Evolutionary conservation across 2,113 vertebrate species (phyloP), one percentile per base, ranked within the genome.

Genomic region (Myrmecophaga tridactyla): DNA sequence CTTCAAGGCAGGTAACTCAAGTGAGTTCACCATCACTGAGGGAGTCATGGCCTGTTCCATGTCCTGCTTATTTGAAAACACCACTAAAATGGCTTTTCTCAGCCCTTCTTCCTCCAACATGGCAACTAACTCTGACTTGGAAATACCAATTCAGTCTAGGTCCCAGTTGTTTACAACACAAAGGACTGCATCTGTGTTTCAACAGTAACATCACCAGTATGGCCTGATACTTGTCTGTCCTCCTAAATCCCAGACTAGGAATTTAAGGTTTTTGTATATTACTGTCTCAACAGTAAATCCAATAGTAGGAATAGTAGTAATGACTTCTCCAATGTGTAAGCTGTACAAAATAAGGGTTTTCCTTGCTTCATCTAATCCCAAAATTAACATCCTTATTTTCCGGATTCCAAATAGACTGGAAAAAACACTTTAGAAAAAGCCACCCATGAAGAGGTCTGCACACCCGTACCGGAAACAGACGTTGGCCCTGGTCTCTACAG

Each of bases 221-320:
- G 99, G 99, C 99, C 99, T 99, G 98, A 99, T 99, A 97, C 99
- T 99, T 6, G 99, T 99, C 98, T 99, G 99, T 98, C 99, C 99
- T 98, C 99, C 99, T 80, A 99, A 98, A 97, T 99, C 99, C 99
- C 99, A 99, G 36, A 99, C 99, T 98, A 99, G 99, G 97, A 99
- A 99, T 97, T 99, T 99, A 92, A 99, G 98, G 96, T 99, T 99
- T 98, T 99, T 99, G 97, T 99, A 99, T 0, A 99, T 99, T 94
- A 99, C 99, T 0, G 99, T 99, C 97, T 99, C 99, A 81, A 99
- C 99, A 27, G 99, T 99, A 98, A 99, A 99, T 63, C 99, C 99
- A 95, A 99, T 99, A 65, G 99, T 99, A 4, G 99, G 99, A 97
- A 99, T 99, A 51, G 99, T 99, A 80, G 99, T 99, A 92, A 99